Conservation (phyloP, 2,797 vertebrate genomes). For the Spinibarbus caldwelli region DNA sequence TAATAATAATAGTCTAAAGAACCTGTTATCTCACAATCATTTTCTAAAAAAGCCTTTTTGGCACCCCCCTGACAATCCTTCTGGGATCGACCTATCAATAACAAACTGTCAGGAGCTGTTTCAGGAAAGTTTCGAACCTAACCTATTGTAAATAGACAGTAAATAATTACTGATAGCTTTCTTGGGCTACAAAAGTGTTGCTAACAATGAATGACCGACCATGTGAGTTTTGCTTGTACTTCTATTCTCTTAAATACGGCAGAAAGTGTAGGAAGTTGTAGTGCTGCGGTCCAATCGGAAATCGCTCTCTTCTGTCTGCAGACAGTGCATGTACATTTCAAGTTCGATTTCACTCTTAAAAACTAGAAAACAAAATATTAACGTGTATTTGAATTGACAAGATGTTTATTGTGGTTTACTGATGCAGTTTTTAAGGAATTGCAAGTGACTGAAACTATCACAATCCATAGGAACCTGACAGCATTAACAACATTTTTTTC, state of each 20-base stretch:
- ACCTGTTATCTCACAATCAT: neutral
- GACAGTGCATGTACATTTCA: neutral
- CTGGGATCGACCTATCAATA: neutral
- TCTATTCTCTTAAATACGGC: constrained; percentile 73
- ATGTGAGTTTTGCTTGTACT: constrained; percentile 78
- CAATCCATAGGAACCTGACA: neutral
- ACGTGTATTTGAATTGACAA: neutral
- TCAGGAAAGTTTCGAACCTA: neutral
- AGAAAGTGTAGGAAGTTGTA: constrained; percentile 63
- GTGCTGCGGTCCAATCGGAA: constrained; percentile 37
- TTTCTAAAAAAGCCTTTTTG: neutral
- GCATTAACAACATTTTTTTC: too few species aligned
- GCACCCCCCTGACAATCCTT: neutral
- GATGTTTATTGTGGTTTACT: neutral
- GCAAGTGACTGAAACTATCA: neutral
- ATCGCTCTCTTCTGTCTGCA: constrained; percentile 12
- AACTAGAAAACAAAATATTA: neutral
- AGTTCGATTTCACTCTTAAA: neutral
- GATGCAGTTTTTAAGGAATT: neutral
- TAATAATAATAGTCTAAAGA: neutral
- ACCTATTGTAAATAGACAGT: neutral
- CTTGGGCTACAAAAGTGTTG: constrained; percentile 3
- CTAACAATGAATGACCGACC: constrained; percentile 64
- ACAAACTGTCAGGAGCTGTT: neutral
- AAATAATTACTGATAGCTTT: constrained; percentile 9